Base-by-base conservation (phyloP, 2,888 invertebrate species). In the Rotaria socialis region DNA sequence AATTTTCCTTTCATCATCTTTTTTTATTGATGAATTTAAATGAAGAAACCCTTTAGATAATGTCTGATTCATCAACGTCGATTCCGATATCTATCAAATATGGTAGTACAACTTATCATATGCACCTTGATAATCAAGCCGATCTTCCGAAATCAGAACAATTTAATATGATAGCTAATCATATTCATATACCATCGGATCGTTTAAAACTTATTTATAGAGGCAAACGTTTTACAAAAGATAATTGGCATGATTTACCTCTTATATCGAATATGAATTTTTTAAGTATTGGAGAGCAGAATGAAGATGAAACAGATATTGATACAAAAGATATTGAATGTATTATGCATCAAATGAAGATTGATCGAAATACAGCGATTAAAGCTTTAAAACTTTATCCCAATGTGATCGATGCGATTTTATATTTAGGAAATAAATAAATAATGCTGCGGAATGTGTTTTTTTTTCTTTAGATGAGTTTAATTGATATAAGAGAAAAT, bases 191-290 rank as follows among this genome's bases (percentile, higher is more conserved):
- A 85, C 89, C 90, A n/a, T 86, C 89, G 11, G 89, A 89, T 87
- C 89, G 89, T 35, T 35, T 90, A 27, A 89, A 89, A 86, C 85
- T 89, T 11, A 89, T 90, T 80, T 88, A 89, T 87, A 89, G 89
- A 88, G 90, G 90, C 7, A 89, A 89, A 85, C 84, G 89, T 19
- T 74, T 89, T 67, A 88, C 86, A 22, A 56, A 50, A 67, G 89
- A 89, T 10, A 88, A 85, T 41, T 88, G 89, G 11, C 58, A 47
- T 14, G 88, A 88, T 47, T 87, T 87, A n/a, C 1, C 22, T 41
- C 47, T 89, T 8, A 86, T 86, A 75, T 87, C 88, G n/a, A 89
- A 88, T 85, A 89, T 89, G 41, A 86, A 89, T 47, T 89, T 89
- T 85, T 89, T 89, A 85, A 89, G 88, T 43, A 88, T 90, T 85